phyloP scores from a whole-genome alignment of 2,797 vertebrate species.

The Fundulus diaphanus region DNA sequence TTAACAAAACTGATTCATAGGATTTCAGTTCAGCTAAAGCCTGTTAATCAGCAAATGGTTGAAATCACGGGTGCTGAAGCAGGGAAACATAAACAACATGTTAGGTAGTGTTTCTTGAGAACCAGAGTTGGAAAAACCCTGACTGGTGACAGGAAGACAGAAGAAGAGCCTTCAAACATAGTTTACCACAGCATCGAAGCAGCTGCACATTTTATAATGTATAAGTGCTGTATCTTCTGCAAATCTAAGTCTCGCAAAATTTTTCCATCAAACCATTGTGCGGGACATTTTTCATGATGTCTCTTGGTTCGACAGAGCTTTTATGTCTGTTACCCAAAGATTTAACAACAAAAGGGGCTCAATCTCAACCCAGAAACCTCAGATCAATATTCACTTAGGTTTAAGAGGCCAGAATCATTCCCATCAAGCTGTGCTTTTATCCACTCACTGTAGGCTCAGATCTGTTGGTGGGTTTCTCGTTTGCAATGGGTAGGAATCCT shows the following conservation, averaged over 20 bases:
- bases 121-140: too few species aligned
- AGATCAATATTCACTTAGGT: slow-evolving; percentile 78
- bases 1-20: too few species aligned
- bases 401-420: slow-evolving; percentile 72
- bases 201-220: neutral
- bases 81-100: too few species aligned
- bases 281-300: slow-evolving; percentile 11
- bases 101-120: too few species aligned
- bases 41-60: too few species aligned
- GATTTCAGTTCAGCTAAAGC: too few species aligned
- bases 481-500: slow-evolving; percentile 56
- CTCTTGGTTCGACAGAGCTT: slow-evolving; percentile 29
- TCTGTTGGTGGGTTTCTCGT: slow-evolving; percentile 47
- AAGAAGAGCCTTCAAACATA: neutral
- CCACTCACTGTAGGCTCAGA: slow-evolving; percentile 52
- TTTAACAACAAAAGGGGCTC: slow-evolving; percentile 64
- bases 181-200: neutral
- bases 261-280: neutral
- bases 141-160: neutral
- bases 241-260: slow-evolving; percentile 1
- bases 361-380: slow-evolving; percentile 62
- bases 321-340: slow-evolving; percentile 52
- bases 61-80: too few species aligned
- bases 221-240: neutral
- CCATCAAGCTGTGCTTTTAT: slow-evolving; percentile 68